These are phyloP conservation scores for Mormoops blainvillei DNA, from an alignment of 2,113 vertebrate genomes.

Conservation along the genomic window DNA sequence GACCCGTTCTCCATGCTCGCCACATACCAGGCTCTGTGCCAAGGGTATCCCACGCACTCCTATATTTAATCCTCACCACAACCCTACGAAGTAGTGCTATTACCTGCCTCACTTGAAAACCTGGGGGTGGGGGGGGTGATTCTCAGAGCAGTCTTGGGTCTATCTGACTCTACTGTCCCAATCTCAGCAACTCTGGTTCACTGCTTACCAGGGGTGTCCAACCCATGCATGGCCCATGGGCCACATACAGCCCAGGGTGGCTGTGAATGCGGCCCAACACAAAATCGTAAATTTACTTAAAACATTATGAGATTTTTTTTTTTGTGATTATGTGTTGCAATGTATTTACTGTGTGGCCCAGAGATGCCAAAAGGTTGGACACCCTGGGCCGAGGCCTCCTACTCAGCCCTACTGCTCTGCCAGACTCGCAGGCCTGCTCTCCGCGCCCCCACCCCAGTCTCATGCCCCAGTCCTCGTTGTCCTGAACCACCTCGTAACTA, in stretches of 20 bases:
- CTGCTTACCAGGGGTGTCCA: neutral
- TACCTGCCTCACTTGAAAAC: neutral
- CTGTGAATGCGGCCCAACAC: too few relatives aligned
- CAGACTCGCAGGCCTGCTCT: neutral
- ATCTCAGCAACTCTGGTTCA: neutral
- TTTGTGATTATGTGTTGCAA: too few relatives aligned
- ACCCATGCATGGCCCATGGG: too few relatives aligned
- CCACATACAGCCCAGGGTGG: too few relatives aligned
- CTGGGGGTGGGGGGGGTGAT: neutral
- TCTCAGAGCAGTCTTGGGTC: neutral
- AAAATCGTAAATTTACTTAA: too few relatives aligned
- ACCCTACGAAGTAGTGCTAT: neutral
- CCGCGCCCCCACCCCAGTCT: neutral
- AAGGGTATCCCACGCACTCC: neutral
- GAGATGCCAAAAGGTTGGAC: too few relatives aligned
- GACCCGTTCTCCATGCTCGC: neutral
- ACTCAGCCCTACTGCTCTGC: neutral
- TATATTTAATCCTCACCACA: neutral
- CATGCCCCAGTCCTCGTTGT: neutral
- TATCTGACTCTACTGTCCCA: neutral
- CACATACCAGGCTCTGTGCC: neutral
- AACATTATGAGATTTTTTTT: too few relatives aligned
- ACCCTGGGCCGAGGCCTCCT: neutral
- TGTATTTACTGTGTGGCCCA: too few relatives aligned
- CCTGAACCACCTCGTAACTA: neutral